Percentiles rank a stretch among this genome's conserved stretches.
Evolutionary conservation across 2,113 vertebrate species (phyloP).

Genomic region (Mohoua ochrocephala): DNA sequence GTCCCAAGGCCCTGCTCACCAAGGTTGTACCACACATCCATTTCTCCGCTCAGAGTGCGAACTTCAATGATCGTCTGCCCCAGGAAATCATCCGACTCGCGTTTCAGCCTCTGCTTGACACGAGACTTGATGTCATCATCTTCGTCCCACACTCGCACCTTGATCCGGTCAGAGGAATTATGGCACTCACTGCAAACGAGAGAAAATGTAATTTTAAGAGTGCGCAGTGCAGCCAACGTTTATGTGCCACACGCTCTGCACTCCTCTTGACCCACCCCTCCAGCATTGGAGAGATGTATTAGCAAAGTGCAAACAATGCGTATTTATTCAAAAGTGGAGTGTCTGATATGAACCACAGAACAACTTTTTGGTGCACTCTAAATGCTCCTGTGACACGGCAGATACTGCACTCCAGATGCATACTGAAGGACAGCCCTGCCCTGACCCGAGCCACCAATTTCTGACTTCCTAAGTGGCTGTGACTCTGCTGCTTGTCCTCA

Average conservation of each 20-base stretch:
- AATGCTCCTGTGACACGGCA: background rate
- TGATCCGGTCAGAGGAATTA: constrained; percentile 97
- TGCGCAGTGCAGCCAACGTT: background rate
- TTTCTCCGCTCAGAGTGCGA: constrained; percentile 93
- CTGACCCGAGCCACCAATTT: background rate
- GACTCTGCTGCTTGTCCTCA: background rate
- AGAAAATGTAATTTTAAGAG: background rate
- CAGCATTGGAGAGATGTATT: background rate
- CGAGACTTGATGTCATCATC: constrained; percentile 98
- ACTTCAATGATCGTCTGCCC: constrained; percentile 99
- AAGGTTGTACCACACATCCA: constrained; percentile 99
- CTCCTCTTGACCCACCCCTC: background rate
- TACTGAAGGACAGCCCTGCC: background rate
- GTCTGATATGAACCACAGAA: background rate
- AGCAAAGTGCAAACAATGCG: background rate
- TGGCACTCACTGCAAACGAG: constrained; percentile 89
- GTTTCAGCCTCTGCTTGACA: constrained; percentile 95
- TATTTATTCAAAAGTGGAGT: background rate
- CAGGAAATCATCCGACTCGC: constrained; percentile 95
- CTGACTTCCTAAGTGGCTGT: background rate
- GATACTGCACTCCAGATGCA: background rate
- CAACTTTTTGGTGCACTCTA: background rate
- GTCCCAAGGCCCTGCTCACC: constrained; percentile 75
- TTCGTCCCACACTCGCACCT: constrained; percentile 98
- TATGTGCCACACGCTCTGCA: background rate